Conservation (phyloP, 1,140 invertebrate species). For the Teleogryllus occipitalis region DNA sequence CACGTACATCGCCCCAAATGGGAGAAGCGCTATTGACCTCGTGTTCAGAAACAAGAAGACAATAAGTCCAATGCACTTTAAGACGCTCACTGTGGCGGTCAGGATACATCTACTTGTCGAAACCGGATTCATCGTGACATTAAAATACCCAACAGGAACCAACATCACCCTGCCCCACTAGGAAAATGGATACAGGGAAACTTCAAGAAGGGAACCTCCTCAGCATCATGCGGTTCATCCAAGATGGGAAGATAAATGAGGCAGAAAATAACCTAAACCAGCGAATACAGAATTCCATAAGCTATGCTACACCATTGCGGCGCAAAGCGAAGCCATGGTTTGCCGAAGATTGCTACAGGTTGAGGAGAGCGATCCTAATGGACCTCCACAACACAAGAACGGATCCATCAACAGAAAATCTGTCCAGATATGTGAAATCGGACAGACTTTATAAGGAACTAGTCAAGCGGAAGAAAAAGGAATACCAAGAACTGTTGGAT, state of each 20-base stretch:
- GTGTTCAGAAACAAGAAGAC: not conserved
- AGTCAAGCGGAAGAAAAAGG: not conserved
- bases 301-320: not conserved
- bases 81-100: not conserved
- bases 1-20: not conserved
- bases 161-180: not conserved
- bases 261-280: not conserved
- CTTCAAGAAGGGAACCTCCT: not conserved
- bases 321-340: not conserved
- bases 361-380: no score
- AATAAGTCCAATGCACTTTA: not conserved
- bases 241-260: not conserved
- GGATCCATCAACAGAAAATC: no score
- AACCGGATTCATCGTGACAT: not conserved
- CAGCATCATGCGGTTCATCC: not conserved
- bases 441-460: not conserved
- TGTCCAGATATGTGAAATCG: no score
- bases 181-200: not conserved
- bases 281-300: not conserved
- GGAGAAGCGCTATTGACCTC: not conserved
- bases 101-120: not conserved
- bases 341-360: not conserved
- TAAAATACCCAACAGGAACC: not conserved
- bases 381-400: no score
- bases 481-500: not conserved